These are phyloP conservation scores for Coryphaenoides rupestris DNA, from an alignment of 2,113 vertebrate genomes.

Conservation along the genomic window DNA sequence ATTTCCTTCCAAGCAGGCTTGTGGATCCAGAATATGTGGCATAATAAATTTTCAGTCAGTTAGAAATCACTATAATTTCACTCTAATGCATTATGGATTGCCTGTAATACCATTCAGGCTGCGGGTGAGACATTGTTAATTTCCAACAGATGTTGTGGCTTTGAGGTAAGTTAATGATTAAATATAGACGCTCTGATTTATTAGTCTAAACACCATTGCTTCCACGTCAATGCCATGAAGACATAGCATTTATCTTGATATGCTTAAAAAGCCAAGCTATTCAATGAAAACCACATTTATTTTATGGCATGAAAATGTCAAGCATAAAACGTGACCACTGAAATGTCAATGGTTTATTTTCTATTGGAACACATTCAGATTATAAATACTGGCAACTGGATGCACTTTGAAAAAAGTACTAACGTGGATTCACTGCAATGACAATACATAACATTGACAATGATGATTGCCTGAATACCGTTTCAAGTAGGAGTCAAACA, in stretches of 20 bases:
- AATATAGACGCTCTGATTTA: slow-evolving; percentile 99
- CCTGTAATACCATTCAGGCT: slow-evolving; percentile 97
- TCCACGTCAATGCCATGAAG: slow-evolving; percentile 98
- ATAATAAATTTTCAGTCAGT: slow-evolving; percentile 99
- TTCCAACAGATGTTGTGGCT: slow-evolving; percentile 99
- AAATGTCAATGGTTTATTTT: slow-evolving; percentile 59
- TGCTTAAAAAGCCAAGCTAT: slow-evolving; percentile 90
- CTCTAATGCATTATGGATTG: slow-evolving; percentile 99
- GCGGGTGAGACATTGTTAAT: slow-evolving; percentile 97
- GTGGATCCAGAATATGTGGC: slow-evolving; percentile 91
- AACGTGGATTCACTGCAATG: no score
- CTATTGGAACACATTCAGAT: slow-evolving; percentile 23
- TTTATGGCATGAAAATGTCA: slow-evolving; percentile 75
- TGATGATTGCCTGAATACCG: no score
- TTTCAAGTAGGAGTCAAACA: no score
- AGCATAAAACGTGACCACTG: slow-evolving; percentile 69
- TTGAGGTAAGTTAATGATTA: slow-evolving; percentile 99
- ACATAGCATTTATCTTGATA: slow-evolving; percentile 99
- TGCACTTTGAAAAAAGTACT: background rate
- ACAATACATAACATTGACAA: no score
- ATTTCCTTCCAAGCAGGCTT: slow-evolving; percentile 85
- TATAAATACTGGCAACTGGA: background rate
- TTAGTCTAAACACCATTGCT: slow-evolving; percentile 96
- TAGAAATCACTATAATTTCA: slow-evolving; percentile 99
- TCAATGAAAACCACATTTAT: slow-evolving; percentile 84